Evolutionary conservation across 2,797 vertebrate species (phyloP).

Genomic region (Meriones psammophilus): DNA sequence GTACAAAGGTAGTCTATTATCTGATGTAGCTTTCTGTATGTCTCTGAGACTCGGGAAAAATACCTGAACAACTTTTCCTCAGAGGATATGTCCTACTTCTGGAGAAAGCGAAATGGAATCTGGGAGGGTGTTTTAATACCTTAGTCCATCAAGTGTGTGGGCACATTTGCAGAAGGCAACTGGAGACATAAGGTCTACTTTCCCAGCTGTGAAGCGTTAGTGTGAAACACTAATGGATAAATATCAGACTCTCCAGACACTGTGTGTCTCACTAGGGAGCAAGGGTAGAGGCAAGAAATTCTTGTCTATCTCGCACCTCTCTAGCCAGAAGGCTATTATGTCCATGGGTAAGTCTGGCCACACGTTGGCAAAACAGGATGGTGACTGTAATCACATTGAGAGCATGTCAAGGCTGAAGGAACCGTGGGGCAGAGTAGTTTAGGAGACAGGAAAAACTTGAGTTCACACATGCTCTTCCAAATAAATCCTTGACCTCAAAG

Average conservation of each 20-base stretch:
- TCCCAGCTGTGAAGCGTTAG: conserved; percentile 52
- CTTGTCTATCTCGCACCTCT: neutral
- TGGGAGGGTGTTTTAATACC: conserved; percentile 32
- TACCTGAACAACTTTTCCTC: conserved; percentile 45
- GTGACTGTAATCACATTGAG: conserved; percentile 23
- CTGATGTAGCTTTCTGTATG: conserved; percentile 42
- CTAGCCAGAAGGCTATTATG: neutral
- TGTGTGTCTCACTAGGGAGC: neutral
- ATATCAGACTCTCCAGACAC: neutral
- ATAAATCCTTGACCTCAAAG: neutral
- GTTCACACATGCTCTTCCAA: neutral
- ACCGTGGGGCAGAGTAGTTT: neutral
- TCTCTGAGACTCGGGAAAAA: conserved; percentile 53
- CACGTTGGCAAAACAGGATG: neutral
- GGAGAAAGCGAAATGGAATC: conserved; percentile 41
- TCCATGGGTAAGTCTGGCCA: neutral
- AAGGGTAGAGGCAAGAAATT: neutral
- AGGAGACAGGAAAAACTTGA: neutral
- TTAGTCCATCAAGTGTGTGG: conserved; percentile 24
- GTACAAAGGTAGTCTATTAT: conserved; percentile 1
- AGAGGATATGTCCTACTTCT: conserved; percentile 50
- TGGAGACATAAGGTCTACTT: conserved; percentile 14
- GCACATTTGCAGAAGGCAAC: conserved; percentile 44
- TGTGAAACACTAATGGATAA: conserved; percentile 57
- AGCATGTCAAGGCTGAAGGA: neutral